phyloP scores from a whole-genome alignment of 1,140 invertebrate genomes.

The Geopemphigus sp. region DNA sequence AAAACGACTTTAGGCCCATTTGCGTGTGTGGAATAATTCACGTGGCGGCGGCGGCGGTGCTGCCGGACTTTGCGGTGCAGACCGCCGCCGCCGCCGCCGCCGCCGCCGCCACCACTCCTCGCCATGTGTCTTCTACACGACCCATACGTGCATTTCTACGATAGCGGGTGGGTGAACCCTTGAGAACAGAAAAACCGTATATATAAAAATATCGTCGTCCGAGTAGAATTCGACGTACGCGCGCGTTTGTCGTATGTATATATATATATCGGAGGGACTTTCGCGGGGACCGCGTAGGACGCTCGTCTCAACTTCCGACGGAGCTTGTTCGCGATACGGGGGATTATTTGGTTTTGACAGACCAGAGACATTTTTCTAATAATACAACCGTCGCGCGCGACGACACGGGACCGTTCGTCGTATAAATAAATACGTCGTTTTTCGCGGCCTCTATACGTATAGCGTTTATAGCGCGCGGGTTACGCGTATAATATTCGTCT shows the following conservation, averaged over 20 bases:
- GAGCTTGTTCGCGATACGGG: too few species aligned
- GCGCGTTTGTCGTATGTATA: not conserved
- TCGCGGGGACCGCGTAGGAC: slow-evolving; percentile 22
- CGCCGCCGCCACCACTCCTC: too few species aligned
- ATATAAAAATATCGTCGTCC: not conserved
- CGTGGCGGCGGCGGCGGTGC: too few species aligned
- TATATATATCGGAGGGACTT: slow-evolving; percentile 38
- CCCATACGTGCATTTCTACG: not conserved
- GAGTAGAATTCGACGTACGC: slow-evolving; percentile 18
- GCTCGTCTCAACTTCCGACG: too few species aligned
- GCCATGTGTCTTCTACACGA: too few species aligned
- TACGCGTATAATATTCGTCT: not conserved
- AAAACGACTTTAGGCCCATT: slow-evolving; percentile 10
- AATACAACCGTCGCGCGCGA: not conserved
- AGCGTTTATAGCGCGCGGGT: too few species aligned
- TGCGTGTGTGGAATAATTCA: not conserved
- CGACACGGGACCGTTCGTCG: too few species aligned
- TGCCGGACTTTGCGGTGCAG: not conserved
- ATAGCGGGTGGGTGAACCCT: not conserved
- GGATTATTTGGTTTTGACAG: slow-evolving; percentile 41
- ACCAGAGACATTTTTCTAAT: slow-evolving; percentile 42
- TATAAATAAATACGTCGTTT: too few species aligned
- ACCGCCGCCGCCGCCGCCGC: too few species aligned
- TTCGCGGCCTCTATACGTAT: too few species aligned
- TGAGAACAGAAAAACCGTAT: not conserved